Evolutionary conservation across 1,140 invertebrate genomes (phyloP), one percentile per base, ranked within the genome.

Genomic region (Nymphalis io): DNA sequence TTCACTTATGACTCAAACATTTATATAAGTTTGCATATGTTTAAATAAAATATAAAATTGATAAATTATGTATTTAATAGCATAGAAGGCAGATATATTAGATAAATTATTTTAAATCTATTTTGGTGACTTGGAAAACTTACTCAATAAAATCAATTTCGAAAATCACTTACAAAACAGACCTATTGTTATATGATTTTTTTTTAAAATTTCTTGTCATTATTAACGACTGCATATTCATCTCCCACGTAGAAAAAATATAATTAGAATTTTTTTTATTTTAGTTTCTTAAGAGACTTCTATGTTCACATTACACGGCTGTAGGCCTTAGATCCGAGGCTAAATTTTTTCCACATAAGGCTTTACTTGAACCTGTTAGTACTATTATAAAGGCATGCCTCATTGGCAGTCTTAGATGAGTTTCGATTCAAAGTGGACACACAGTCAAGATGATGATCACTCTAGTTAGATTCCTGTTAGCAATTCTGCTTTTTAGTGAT

Each of bases 351-450:
- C 82, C 82, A 79, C 85, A 83, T 88, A 87, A 77, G 86, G 84
- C 58, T 62, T 67, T 68, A 75, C 42, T 59, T 64, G 27, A 60
- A 83, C 80, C 68, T 78, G 77, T 80, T 64, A 74, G 69, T 68
- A 71, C 68, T 81, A 85, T 85, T 89, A 89, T 87, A 86, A 88
- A 87, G 78, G 81, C 79, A 76, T 68, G 76, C 60, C 61, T 73
- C 51, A 79, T 78, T 74, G 60, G 59, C 69, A 75, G 60, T 78
- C 74, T 82, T 84, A 85, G 78, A 76, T 72, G 53, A 78, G 61
- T 53, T 20, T 68, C 53, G 68, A 73, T 78, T 78, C 60, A 75
- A 71, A 75, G 71, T 71, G 71, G 76, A 75, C 69, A 75, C 69
- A 72, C 16, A 75, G 53, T 67, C 51, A 55, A 68, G 66, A 79